Evolutionary conservation across 2,888 invertebrate species (phyloP), one percentile per base, ranked within the genome.

Genomic region (Molanna angustata): DNA sequence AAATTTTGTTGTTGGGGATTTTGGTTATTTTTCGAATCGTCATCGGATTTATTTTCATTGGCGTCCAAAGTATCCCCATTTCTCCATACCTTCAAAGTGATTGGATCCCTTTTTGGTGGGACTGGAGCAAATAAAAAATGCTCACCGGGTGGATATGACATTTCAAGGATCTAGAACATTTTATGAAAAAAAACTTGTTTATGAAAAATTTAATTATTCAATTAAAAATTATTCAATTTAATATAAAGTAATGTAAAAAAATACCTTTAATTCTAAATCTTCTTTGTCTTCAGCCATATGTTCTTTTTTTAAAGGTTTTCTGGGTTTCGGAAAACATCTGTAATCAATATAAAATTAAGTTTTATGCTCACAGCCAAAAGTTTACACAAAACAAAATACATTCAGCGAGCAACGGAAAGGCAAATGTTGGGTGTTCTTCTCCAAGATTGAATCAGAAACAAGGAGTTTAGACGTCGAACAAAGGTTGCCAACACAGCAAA

Each of bases 61-160:
- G 27, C 42, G 21, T 54, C 54, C 9, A 50, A 35, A 31, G 45
- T 27, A 37, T 54, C 54, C 14, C 54, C 54, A 21, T 40, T 45
- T 13, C 42, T 33, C 54, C 54, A 54, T 32, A 32, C 42, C 11
- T 21, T 50, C 6, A 44, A 39, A 9, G 32, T 22, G 9, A 54
- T 21, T 6, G 54, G 54, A 17, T 54, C 54, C 21, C 54, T 45
- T 11, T 32, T 44, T 11, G 45, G 21, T 11, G 54, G 54, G 4
- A 50, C 22, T 9, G 54, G 54, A 14, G 54, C 54, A 47, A 54
- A 54, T 6, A 54, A 31, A 33, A 50, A 54, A 50, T 50, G 54
- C 20, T 54, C 54, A 17, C 54, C 54, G 16, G 54, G 54, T 7
- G 54, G 54, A 41, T 50, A 54, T 17, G 54, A 54, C 54, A 54